A percentile compares a stretch with the other conserved stretches of the same genome.
Evolutionary conservation across 2,797 vertebrate species (phyloP).

Genomic region (Onychomys leucogaster): DNA sequence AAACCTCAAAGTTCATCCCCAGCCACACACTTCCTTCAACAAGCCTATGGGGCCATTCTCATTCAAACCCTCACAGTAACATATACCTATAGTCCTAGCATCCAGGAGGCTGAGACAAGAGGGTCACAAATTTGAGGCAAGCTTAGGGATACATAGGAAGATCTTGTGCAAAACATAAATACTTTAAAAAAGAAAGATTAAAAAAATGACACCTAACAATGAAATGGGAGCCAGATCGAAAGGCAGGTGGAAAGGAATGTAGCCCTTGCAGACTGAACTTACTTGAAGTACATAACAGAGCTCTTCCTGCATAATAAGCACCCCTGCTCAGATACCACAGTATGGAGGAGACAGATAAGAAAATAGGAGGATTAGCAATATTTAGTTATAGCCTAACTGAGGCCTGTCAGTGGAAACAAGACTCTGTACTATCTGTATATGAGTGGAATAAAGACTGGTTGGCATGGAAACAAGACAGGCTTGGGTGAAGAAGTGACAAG

Average conservation of each 20-base stretch:
- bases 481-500: neutral
- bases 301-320: neutral
- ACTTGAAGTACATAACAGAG: neutral
- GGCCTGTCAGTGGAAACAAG: neutral
- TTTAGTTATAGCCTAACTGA: neutral
- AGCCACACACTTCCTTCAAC: neutral
- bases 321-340: neutral
- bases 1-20: neutral
- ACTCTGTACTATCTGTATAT: neutral
- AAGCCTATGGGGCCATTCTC: neutral
- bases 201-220: neutral
- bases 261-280: neutral
- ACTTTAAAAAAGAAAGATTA: neutral
- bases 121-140: neutral
- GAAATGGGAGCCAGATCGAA: neutral
- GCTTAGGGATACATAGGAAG: neutral
- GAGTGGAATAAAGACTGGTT: neutral
- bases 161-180: neutral
- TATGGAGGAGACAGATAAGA: neutral
- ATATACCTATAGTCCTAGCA: neutral
- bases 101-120: neutral
- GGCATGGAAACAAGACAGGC: slow-evolving; percentile 13
- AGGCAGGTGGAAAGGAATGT: neutral
- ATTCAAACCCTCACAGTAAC: neutral
- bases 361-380: neutral